These are phyloP conservation scores for Urocitellus parryii DNA, from an alignment of 2,113 vertebrate genomes.

Conservation along the genomic window DNA sequence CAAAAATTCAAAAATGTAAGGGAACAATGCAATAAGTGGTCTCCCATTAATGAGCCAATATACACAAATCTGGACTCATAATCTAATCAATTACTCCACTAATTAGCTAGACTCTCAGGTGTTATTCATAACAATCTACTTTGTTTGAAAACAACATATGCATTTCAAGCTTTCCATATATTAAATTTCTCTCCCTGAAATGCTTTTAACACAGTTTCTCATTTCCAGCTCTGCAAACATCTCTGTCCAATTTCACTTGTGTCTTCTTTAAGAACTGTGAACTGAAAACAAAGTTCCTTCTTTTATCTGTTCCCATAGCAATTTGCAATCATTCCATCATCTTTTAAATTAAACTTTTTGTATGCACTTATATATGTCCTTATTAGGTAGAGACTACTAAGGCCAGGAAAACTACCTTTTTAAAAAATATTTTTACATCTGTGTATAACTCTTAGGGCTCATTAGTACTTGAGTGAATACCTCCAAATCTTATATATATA, in stretches of 20 bases:
- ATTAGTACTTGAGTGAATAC: background rate
- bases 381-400: background rate
- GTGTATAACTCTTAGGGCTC: background rate
- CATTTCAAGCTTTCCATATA: background rate
- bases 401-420: background rate
- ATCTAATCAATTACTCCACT: background rate
- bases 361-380: accelerated
- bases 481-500: background rate
- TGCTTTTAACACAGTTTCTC: background rate
- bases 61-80: background rate
- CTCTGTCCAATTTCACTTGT: background rate
- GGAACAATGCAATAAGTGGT: background rate
- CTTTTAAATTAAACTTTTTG: background rate
- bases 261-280: background rate
- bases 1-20: background rate
- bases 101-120: background rate
- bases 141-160: background rate
- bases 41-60: background rate
- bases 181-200: background rate
- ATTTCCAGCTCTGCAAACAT: background rate
- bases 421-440: background rate
- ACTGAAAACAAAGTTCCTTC: background rate
- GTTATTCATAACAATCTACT: background rate
- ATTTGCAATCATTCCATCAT: background rate
- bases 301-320: background rate